phyloP scores from a whole-genome alignment of 2,113 vertebrate genomes.

The Protomyctophum bolini region DNA sequence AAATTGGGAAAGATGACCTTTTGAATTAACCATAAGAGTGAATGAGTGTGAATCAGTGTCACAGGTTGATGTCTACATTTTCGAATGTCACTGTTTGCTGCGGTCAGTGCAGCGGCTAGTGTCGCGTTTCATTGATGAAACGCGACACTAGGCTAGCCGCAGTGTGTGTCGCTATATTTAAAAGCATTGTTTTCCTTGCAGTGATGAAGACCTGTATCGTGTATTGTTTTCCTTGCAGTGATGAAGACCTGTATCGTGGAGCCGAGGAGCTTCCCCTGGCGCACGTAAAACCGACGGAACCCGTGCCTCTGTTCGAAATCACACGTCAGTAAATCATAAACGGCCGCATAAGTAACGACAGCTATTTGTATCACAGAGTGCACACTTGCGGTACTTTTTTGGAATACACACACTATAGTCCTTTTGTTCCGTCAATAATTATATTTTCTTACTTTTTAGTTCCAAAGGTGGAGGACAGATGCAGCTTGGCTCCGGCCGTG shows the following conservation, averaged over 20 bases:
- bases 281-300: constrained; percentile 22
- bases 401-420: not conserved
- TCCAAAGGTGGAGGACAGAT: constrained; percentile 71
- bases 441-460: constrained; percentile 38
- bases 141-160: no score
- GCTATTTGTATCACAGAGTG: not conserved
- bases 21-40: no score
- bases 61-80: no score
- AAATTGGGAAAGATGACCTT: no score
- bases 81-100: no score
- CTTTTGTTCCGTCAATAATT: not conserved
- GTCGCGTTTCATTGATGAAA: no score
- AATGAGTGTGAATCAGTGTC: no score
- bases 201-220: constrained; percentile 77
- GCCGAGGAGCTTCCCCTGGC: constrained; percentile 66
- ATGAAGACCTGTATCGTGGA: constrained; percentile 76
- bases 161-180: no score
- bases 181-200: constrained; percentile 24
- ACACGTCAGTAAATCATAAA: constrained; percentile 51
- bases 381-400: not conserved
- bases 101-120: no score
- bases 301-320: constrained; percentile 34
- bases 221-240: constrained; percentile 52
- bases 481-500: constrained; percentile 85
- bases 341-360: not conserved